These are phyloP conservation scores for Pyxicephalus adspersus DNA, from an alignment of 2,113 vertebrate species.

Conservation along the genomic window DNA sequence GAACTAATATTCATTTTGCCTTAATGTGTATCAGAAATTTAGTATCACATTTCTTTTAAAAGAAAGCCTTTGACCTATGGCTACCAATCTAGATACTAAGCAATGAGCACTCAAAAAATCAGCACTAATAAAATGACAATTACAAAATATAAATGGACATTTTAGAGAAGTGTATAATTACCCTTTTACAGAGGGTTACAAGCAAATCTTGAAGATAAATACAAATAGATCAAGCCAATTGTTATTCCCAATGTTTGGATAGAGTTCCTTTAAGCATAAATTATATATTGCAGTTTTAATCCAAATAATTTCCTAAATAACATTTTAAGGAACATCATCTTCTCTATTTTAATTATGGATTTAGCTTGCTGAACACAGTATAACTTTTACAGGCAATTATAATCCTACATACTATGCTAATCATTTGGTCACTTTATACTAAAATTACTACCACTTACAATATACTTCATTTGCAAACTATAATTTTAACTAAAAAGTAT, in stretches of 20 bases:
- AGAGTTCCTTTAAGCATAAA: not conserved
- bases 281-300: constrained; percentile 5
- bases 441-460: constrained; percentile 8
- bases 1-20: not conserved
- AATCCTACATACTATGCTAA: not conserved
- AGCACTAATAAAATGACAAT: not conserved
- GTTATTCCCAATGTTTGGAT: not conserved
- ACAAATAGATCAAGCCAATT: constrained; percentile 2
- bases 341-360: constrained; percentile 30
- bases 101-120: not conserved
- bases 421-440: constrained; percentile 9
- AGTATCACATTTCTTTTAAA: not conserved
- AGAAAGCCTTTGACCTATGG: not conserved
- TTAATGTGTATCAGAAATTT: not conserved
- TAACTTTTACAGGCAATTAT: constrained; percentile 11
- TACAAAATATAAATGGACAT: constrained; percentile 2
- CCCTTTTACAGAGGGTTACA: not conserved
- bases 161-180: not conserved
- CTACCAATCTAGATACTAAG: not conserved
- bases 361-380: constrained; percentile 5
- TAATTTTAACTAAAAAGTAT: constrained; percentile 6
- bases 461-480: not conserved
- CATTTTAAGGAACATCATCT: constrained; percentile 27
- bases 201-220: not conserved
- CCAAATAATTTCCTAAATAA: constrained; percentile 8